These are phyloP conservation scores for Leucophenga maculata DNA, from an alignment of 2,888 invertebrate species.

Conservation along the genomic window DNA sequence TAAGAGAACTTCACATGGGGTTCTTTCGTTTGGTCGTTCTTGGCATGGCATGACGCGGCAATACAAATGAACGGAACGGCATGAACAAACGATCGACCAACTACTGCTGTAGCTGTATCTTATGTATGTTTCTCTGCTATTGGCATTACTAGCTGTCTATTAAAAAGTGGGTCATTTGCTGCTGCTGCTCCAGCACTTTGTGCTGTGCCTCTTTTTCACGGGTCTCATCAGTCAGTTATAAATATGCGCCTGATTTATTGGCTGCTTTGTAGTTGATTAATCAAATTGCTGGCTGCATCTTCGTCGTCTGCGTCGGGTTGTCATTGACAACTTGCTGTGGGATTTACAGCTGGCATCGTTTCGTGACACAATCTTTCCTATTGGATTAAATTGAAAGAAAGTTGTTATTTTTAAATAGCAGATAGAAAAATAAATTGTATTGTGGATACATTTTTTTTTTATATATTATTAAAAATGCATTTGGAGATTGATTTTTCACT, in stretches of 20 bases:
- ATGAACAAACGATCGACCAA: conserved; percentile 1
- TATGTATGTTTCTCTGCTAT: conserved; percentile 11
- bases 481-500: neutral
- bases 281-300: conserved; percentile 42
- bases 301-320: neutral
- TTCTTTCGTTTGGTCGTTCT: too few species aligned
- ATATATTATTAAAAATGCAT: conserved; percentile 21
- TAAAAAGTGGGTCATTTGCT: conserved; percentile 53
- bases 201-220: too few species aligned
- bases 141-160: conserved; percentile 32
- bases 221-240: conserved; percentile 20
- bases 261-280: conserved; percentile 57
- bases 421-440: conserved; percentile 12
- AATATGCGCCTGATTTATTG: conserved; percentile 51
- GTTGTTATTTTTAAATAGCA: neutral
- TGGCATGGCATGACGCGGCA: neutral
- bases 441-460: neutral
- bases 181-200: conserved; percentile 13
- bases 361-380: conserved; percentile 1
- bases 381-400: conserved; percentile 14
- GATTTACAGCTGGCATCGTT: conserved; percentile 2
- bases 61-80: too few species aligned
- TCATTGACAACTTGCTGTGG: conserved; percentile 7
- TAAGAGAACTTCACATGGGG: conserved; percentile 29
- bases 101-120: neutral